A percentile compares a stretch with the other conserved stretches of the same genome.
Evolutionary conservation across 2,888 invertebrate species (phyloP).

Genomic region (Ceraclea dissimilis): DNA sequence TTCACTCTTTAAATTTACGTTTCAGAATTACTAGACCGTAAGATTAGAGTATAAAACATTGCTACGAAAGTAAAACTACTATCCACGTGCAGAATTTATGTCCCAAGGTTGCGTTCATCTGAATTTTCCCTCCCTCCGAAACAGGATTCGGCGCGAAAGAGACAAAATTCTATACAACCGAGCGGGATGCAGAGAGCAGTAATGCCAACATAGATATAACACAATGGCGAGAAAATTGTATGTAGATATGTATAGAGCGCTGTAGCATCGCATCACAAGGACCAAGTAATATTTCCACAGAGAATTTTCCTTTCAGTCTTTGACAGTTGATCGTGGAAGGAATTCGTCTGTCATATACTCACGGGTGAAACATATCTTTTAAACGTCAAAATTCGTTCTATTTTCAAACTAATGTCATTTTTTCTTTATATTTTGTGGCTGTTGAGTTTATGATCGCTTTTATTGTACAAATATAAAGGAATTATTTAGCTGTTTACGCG

Average conservation of each 20-base stretch:
- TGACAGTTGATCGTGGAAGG: background rate
- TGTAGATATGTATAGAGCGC: background rate
- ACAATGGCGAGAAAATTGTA: background rate
- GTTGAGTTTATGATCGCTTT: background rate
- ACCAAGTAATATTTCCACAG: background rate
- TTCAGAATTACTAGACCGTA: too few species aligned
- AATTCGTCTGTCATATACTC: background rate
- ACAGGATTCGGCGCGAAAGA: background rate
- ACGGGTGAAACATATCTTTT: background rate
- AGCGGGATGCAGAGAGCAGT: background rate
- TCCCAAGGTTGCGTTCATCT: background rate
- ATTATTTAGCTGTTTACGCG: too few species aligned
- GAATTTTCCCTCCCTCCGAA: background rate
- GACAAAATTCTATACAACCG: background rate
- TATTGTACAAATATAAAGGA: background rate
- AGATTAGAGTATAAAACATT: too few species aligned
- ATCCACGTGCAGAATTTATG: too few species aligned
- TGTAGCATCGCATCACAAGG: background rate
- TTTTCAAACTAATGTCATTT: background rate
- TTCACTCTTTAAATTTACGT: too few species aligned
- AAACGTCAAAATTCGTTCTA: background rate
- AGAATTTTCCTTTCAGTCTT: background rate
- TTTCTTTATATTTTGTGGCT: background rate
- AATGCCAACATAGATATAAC: background rate
- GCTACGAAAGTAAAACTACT: too few species aligned